Evolutionary conservation across 2,113 vertebrate species (phyloP), one percentile per base, ranked within the genome.

Genomic region (Brachypteracias leptosomus): DNA sequence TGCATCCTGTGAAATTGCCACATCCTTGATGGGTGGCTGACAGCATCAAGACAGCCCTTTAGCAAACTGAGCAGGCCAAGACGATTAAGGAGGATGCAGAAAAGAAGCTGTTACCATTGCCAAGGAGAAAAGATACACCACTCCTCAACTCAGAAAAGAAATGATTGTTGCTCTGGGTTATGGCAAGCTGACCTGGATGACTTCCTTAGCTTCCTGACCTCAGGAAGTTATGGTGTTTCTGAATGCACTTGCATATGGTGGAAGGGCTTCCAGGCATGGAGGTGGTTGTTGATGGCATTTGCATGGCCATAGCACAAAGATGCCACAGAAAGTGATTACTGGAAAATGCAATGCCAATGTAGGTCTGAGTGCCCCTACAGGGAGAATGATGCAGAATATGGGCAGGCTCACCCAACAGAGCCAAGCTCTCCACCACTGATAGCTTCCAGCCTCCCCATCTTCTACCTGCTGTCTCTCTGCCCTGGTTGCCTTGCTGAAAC

Each of bases 371-470:
- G 1, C 10, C 38, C 9, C 14, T 52, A 11, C 70, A 44, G 28
- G 15, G 7, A 9, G 11, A 7, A 35, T 0, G 0, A 29, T 66
- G 42, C 20, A 66, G 55, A 42, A 1, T 20, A 28, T 0, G 4
- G 33, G 10, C 35, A 76, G 24, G 24, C 3, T 77, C 35, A 58
- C 36, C 22, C 44, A 44, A 5, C 2, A 67, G n/a, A 85, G 16
- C 42, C n/a, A 46, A 25, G 12, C 25, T 77, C 31, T 80, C 16
- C n/a, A 58, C 8, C 16, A 11, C 21, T 38, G 31, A 25, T 10
- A 54, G 28, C 31, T 36, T 93, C 15, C 46, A 85, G 40, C 59
- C 33, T 89, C 18, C 19, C 87, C 11, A 40, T 81, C 57, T 86
- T 47, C 51, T 76, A 26, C 35, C 15, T 7, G 1, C 22, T 8